A percentile compares a stretch with the other conserved stretches of the same genome.
phyloP scores from a whole-genome alignment of 1,140 invertebrate species.

The Temnothorax nylanderi region DNA sequence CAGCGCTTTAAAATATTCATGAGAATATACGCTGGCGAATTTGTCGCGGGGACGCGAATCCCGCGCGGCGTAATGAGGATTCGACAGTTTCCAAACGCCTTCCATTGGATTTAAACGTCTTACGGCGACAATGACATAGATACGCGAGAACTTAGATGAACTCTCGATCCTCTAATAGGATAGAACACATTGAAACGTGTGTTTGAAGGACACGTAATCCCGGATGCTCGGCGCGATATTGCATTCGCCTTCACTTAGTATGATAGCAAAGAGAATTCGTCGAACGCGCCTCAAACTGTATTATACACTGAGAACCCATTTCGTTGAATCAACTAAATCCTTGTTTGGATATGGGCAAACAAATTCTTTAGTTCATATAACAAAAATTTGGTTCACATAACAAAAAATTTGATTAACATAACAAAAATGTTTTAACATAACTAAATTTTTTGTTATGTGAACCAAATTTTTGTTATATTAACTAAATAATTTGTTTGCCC shows the following conservation, averaged over 20 bases:
- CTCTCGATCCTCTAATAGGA: slow-evolving; percentile 47
- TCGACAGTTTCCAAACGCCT: slow-evolving; percentile 20
- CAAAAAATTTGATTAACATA: too few species aligned
- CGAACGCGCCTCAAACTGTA: slow-evolving; percentile 10
- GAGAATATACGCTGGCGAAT: background rate
- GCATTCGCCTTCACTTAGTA: slow-evolving; percentile 46
- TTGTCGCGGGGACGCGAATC: background rate
- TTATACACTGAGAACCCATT: too few species aligned
- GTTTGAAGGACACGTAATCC: slow-evolving; percentile 48
- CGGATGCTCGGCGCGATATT: slow-evolving; percentile 21
- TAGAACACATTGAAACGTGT: slow-evolving; percentile 28
- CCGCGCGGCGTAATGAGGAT: background rate
- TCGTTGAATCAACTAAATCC: too few species aligned
- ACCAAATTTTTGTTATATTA: too few species aligned
- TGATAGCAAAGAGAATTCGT: slow-evolving; percentile 24
- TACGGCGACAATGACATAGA: slow-evolving; percentile 37
- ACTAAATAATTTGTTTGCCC: too few species aligned
- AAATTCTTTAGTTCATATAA: too few species aligned
- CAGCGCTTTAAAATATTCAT: slow-evolving; percentile 7
- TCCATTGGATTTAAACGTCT: slow-evolving; percentile 34
- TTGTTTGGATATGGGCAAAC: too few species aligned
- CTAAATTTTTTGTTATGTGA: too few species aligned
- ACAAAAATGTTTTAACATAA: too few species aligned
- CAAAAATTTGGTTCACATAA: too few species aligned
- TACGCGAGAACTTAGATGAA: slow-evolving; percentile 31